These are phyloP conservation scores for Odocoileus hemionus DNA, from an alignment of 2,113 vertebrate genomes.

Conservation along the genomic window DNA sequence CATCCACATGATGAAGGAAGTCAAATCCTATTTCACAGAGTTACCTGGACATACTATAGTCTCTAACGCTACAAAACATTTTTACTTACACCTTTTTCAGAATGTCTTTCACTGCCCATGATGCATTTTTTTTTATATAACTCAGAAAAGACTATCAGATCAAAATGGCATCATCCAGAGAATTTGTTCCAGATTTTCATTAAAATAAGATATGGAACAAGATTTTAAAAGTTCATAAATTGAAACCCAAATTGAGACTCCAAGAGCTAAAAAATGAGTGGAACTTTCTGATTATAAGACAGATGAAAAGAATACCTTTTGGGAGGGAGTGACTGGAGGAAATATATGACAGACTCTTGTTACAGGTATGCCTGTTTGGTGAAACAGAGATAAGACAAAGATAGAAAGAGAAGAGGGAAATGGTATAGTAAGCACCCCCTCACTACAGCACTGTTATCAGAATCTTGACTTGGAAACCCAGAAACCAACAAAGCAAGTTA, in stretches of 20 bases:
- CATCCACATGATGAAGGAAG: neutral
- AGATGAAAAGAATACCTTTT: neutral
- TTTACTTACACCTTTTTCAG: neutral
- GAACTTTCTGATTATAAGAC: neutral
- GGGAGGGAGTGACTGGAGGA: neutral
- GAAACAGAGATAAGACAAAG: neutral
- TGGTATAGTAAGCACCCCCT: neutral
- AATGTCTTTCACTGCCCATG: neutral
- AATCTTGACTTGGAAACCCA: neutral
- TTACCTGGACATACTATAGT: neutral
- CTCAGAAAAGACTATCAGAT: neutral
- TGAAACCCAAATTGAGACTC: neutral
- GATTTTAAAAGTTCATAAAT: neutral
- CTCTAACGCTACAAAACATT: neutral
- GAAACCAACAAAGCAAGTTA: neutral
- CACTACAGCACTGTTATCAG: fast-evolving
- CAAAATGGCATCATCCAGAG: neutral
- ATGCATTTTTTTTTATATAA: neutral
- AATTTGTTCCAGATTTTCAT: neutral
- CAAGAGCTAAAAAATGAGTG: neutral
- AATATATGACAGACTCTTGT: neutral
- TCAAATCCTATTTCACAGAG: neutral
- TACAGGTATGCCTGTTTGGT: neutral
- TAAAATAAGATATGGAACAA: neutral
- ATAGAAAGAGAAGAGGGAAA: neutral